phyloP scores from a whole-genome alignment of 2,888 invertebrate species.

The Dryococelus australis region DNA sequence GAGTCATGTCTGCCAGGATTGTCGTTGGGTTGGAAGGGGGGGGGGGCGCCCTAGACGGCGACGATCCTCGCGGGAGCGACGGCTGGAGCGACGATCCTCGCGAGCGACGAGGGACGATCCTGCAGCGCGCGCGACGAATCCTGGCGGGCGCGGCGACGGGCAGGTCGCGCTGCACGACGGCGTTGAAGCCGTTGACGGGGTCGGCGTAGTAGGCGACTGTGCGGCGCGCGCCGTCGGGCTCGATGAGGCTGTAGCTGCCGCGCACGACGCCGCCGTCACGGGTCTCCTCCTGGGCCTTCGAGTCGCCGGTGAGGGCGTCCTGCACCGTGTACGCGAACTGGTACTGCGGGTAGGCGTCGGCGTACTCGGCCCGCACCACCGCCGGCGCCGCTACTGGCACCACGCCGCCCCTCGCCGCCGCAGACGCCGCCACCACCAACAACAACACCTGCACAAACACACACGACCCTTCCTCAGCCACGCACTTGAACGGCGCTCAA shows the following conservation, averaged over 20 bases:
- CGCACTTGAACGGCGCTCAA: too few relatives aligned
- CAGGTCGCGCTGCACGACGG: slow-evolving; percentile 52
- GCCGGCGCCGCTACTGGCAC: slow-evolving; percentile 31
- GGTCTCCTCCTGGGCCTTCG: slow-evolving; percentile 52
- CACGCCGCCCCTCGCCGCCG: slow-evolving; percentile 35
- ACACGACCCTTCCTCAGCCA: not conserved
- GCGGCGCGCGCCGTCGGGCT: slow-evolving; percentile 54
- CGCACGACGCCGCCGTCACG: slow-evolving; percentile 55
- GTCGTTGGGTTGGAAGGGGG: not conserved
- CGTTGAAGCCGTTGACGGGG: too few relatives aligned
- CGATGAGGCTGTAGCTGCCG: slow-evolving; percentile 54
- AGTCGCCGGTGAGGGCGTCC: slow-evolving; percentile 53
- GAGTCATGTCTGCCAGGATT: not conserved
- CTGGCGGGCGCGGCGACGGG: slow-evolving; percentile 43
- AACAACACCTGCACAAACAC: not conserved
- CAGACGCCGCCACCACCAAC: slow-evolving; percentile 31
- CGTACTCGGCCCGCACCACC: slow-evolving; percentile 45
- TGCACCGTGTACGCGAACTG: slow-evolving; percentile 47
- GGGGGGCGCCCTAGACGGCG: slow-evolving; percentile 32
- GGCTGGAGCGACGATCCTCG: not conserved
- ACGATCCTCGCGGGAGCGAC: not conserved
- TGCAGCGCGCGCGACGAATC: slow-evolving; percentile 40
- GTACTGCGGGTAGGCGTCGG: slow-evolving; percentile 47
- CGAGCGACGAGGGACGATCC: not conserved
- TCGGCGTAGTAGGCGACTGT: slow-evolving; percentile 56